Percentiles rank a stretch among this genome's conserved stretches.
These are phyloP conservation scores for Drosophila pseudotalamancana DNA, from an alignment of 2,888 invertebrate species.

Conservation along the genomic window DNA sequence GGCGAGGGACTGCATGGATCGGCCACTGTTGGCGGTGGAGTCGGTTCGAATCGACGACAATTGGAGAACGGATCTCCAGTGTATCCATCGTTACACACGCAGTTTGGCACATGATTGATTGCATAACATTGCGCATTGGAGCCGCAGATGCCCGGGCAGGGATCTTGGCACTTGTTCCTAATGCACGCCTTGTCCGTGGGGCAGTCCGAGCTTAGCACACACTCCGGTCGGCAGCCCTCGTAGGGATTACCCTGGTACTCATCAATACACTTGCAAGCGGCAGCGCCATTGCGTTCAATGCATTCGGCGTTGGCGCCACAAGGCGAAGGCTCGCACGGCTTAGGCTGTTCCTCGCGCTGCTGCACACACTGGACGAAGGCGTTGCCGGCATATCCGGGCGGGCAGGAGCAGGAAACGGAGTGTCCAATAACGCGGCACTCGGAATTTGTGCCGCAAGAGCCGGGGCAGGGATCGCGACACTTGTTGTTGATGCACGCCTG, in stretches of 20 bases:
- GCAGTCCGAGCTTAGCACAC: slow-evolving; percentile 94
- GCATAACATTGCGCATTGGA: slow-evolving; percentile 92
- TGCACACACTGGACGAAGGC: slow-evolving; percentile 92
- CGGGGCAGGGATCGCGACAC: slow-evolving; percentile 91
- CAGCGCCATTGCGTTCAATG: slow-evolving; percentile 91
- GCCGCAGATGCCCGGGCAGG: slow-evolving; percentile 94
- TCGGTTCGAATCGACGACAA: slow-evolving; percentile 84
- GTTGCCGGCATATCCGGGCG: slow-evolving; percentile 91
- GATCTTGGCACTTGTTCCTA: slow-evolving; percentile 93
- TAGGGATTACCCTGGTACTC: slow-evolving; percentile 94
- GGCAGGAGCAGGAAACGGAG: slow-evolving; percentile 92
- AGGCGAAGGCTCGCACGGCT: slow-evolving; percentile 94
- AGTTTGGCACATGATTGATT: slow-evolving; percentile 93
- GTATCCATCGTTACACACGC: slow-evolving; percentile 90
- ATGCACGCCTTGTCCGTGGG: slow-evolving; percentile 92
- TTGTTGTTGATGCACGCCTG: slow-evolving; percentile 92
- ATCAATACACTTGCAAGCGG: slow-evolving; percentile 91
- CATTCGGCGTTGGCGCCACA: slow-evolving; percentile 93
- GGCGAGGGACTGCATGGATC: slow-evolving; percentile 91
- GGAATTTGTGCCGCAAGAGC: slow-evolving; percentile 92
- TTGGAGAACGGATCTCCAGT: slow-evolving; percentile 90
- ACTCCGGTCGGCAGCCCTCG: slow-evolving; percentile 94
- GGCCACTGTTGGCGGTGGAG: slow-evolving; percentile 61
- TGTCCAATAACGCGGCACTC: slow-evolving; percentile 92
- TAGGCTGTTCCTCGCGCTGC: slow-evolving; percentile 85